Percentiles rank a stretch among this genome's conserved stretches.
Evolutionary conservation across 2,797 vertebrate species (phyloP).

Genomic region (Enteromius paludinosus): DNA sequence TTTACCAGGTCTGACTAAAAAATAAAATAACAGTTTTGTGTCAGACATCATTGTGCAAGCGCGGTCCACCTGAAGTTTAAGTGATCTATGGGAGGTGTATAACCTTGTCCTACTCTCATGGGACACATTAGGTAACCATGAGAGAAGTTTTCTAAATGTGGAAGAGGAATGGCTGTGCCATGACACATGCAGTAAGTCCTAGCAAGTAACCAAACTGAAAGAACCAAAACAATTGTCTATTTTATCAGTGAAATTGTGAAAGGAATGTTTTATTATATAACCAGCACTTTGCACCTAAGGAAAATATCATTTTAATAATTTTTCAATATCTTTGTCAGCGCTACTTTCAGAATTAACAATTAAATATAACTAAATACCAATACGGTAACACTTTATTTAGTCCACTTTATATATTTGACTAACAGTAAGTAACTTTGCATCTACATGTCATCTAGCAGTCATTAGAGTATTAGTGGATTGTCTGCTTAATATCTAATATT

Average conservation of each 20-base stretch:
- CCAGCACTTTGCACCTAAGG: not conserved
- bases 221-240: conserved; percentile 63
- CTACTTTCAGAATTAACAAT: not conserved
- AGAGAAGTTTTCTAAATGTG: conserved; percentile 82
- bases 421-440: no score
- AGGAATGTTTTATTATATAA: not conserved
- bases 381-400: no score
- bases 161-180: conserved; percentile 81
- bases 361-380: not conserved
- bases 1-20: conserved; percentile 22
- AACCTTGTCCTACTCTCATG: conserved; percentile 78
- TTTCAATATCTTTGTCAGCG: not conserved
- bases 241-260: conserved; percentile 38
- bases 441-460: no score
- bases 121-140: conserved; percentile 81
- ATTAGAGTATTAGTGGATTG: no score
- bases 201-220: conserved; percentile 69
- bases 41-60: conserved; percentile 35
- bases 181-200: conserved; percentile 75
- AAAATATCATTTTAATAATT: not conserved
- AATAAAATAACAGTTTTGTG: conserved; percentile 7
- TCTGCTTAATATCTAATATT: no score
- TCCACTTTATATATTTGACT: no score
- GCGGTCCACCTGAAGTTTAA: conserved; percentile 57
- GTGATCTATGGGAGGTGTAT: conserved; percentile 71